A percentile compares a stretch with the other conserved stretches of the same genome.
phyloP scores from a whole-genome alignment of 2,888 invertebrate species.

The Heteropelma amictum region DNA sequence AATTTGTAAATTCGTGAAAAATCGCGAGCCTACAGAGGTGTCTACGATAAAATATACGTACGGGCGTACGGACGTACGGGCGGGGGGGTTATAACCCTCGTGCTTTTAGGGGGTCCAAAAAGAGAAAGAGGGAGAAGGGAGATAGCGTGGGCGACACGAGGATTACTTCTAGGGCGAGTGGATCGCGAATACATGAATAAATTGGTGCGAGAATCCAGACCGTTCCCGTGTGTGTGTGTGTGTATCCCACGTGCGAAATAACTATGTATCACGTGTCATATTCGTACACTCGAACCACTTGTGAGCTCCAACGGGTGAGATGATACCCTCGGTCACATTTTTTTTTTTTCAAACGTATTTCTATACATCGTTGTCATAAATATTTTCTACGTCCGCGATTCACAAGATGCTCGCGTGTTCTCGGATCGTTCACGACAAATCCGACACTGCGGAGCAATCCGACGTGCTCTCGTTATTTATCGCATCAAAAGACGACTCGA shows the following conservation, averaged over 20 bases:
- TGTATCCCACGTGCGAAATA: conserved; percentile 46
- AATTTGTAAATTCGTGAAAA: conserved; percentile 26
- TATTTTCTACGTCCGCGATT: conserved; percentile 15
- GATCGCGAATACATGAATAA: conserved; percentile 58
- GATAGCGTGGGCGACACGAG: conserved; percentile 49
- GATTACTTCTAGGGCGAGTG: conserved; percentile 56
- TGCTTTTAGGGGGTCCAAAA: conserved; percentile 47
- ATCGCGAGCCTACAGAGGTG: conserved; percentile 52
- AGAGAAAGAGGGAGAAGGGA: conserved; percentile 31
- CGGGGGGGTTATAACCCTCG: conserved; percentile 55
- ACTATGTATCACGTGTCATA: conserved; percentile 60
- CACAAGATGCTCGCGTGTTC: conserved; percentile 53
- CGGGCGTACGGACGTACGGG: conserved; percentile 54
- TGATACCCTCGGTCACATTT: conserved; percentile 3
- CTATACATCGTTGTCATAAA: conserved; percentile 4
- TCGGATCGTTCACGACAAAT: conserved; percentile 56
- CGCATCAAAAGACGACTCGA: conserved; percentile 7
- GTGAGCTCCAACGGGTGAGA: conserved; percentile 44
- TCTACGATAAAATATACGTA: conserved; percentile 5
- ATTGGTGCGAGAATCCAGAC: conserved; percentile 50
- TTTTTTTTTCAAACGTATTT: not conserved
- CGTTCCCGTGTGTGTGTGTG: too few relatives aligned
- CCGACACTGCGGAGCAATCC: too few relatives aligned
- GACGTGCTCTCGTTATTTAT: conserved; percentile 49
- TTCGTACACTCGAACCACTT: conserved; percentile 56